Evolutionary conservation across 2,888 invertebrate genomes (phyloP).

Genomic region (Sympetrum striolatum): DNA sequence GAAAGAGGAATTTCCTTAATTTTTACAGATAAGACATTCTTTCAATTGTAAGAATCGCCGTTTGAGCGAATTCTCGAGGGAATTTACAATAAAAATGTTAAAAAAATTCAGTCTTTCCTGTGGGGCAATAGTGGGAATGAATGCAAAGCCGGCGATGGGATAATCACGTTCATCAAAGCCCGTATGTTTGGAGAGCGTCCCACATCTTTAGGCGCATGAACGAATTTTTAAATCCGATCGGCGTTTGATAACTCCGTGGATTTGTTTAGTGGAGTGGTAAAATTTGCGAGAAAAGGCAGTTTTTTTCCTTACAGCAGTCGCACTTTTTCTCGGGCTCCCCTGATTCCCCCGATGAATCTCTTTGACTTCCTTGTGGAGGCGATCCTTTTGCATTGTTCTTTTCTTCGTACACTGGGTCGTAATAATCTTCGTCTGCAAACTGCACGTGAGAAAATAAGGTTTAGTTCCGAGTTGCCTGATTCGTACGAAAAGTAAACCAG

Average conservation of each 20-base stretch:
- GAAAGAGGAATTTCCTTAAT: no score
- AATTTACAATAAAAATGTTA: no score
- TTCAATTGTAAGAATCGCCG: no score
- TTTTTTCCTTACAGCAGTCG: neutral
- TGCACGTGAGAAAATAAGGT: neutral
- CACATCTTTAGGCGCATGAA: neutral
- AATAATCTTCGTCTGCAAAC: neutral
- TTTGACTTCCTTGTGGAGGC: neutral
- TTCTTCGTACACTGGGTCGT: conserved; percentile 4
- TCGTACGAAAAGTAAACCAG: no score
- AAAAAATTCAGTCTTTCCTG: no score
- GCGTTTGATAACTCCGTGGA: neutral
- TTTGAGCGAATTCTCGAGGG: no score
- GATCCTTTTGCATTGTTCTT: neutral
- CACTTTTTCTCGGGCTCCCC: neutral
- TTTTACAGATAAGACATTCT: no score
- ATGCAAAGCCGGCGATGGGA: neutral
- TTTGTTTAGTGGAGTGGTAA: neutral
- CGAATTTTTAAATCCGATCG: neutral
- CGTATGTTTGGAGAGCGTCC: neutral
- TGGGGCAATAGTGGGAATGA: neutral
- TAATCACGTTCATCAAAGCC: neutral
- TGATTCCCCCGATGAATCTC: no score
- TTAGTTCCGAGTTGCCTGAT: no score
- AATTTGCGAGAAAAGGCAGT: neutral